These are phyloP conservation scores for Drosophila antonietae DNA, from an alignment of 2,888 invertebrate genomes.

Conservation along the genomic window DNA sequence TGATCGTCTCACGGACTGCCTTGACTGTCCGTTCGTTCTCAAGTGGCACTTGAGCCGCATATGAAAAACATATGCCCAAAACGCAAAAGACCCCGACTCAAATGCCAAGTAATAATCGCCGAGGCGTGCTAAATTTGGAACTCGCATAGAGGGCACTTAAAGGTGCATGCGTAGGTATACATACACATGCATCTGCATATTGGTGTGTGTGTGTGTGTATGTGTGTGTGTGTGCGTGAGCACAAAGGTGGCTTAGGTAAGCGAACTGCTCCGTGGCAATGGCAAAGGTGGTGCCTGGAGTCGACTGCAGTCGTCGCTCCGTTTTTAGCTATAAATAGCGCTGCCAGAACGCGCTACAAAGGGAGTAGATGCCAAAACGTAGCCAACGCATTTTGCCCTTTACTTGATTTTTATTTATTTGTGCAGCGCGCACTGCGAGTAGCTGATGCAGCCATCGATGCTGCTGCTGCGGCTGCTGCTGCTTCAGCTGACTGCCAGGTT, in stretches of 20 bases:
- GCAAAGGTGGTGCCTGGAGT: constrained; percentile 29
- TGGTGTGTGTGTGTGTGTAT: neutral
- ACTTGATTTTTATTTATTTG: constrained; percentile 69
- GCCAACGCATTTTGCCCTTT: constrained; percentile 69
- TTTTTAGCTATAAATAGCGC: constrained; percentile 61
- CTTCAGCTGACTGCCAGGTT: constrained; percentile 57
- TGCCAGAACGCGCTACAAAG: constrained; percentile 18
- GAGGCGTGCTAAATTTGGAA: constrained; percentile 71
- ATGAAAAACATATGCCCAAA: constrained; percentile 65
- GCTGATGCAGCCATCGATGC: neutral
- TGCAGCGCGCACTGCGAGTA: constrained; percentile 52
- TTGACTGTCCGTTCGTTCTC: constrained; percentile 39
- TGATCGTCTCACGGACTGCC: neutral
- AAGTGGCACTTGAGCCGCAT: constrained; percentile 74
- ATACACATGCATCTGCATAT: constrained; percentile 24
- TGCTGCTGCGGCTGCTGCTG: constrained; percentile 28
- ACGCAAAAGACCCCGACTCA: constrained; percentile 39
- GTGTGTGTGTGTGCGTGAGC: neutral
- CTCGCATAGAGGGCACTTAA: constrained; percentile 45
- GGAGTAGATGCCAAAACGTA: constrained; percentile 43
- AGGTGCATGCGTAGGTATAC: constrained; percentile 29
- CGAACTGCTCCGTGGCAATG: constrained; percentile 53
- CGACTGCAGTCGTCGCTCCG: constrained; percentile 3
- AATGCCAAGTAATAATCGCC: constrained; percentile 64
- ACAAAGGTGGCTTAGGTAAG: constrained; percentile 63